These are phyloP conservation scores for Galleria mellonella DNA, from an alignment of 1,140 invertebrate genomes.

Conservation along the genomic window DNA sequence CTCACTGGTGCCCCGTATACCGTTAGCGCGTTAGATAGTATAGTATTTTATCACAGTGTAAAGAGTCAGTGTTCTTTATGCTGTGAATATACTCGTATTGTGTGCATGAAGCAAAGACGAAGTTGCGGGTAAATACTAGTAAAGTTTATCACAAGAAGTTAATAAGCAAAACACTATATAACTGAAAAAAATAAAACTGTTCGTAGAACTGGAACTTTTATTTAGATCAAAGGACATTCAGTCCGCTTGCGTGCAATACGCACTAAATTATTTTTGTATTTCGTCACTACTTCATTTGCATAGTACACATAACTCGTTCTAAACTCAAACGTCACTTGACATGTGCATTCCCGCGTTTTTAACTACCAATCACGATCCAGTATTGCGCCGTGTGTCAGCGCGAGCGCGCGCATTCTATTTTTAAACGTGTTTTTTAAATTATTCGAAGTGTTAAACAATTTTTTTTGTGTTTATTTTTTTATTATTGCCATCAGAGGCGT, in stretches of 20 bases:
- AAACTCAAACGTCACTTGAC: slow-evolving; percentile 16
- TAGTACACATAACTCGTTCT: slow-evolving; percentile 6
- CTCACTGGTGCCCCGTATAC: no score
- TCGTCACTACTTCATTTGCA: slow-evolving; percentile 25
- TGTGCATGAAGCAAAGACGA: no score
- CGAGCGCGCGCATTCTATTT: slow-evolving; percentile 32
- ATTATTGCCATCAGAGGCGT: slow-evolving; percentile 10
- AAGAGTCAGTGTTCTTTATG: no score
- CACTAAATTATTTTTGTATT: slow-evolving; percentile 21
- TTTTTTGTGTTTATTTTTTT: slow-evolving; percentile 16
- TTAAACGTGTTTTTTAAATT: slow-evolving; percentile 15
- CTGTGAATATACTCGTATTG: no score
- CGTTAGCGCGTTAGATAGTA: no score
- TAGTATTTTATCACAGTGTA: no score
- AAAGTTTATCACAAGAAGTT: no score
- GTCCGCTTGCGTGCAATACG: slow-evolving; percentile 12
- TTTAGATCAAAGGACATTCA: slow-evolving; percentile 13
- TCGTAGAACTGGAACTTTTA: no score
- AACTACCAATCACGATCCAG: slow-evolving; percentile 40
- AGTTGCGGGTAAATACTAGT: no score
- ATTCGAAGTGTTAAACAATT: slow-evolving; percentile 9
- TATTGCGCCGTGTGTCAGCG: slow-evolving; percentile 29
- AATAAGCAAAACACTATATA: no score
- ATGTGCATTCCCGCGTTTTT: slow-evolving; percentile 43
- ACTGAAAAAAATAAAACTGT: no score